Base-by-base conservation (phyloP, 2,113 vertebrate genomes). In the Macquaria australasica region DNA sequence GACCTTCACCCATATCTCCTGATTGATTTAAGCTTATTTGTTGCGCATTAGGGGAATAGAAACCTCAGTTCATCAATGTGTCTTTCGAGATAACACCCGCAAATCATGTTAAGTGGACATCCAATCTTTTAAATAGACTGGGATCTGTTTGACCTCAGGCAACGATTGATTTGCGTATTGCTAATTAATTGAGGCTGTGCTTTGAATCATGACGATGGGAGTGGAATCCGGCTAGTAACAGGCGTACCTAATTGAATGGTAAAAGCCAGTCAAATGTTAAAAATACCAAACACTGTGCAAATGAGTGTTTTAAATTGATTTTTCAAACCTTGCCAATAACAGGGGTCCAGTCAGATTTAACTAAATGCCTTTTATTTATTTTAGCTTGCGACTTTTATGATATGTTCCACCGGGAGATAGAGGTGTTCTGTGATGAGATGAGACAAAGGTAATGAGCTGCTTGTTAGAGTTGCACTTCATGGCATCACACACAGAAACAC, bases 111-210 rank as follows among this genome's bases (percentile, higher is more conserved):
- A 81, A 87, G 82, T 74, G 76, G 86, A 86, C 45, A 23, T 84
- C 84, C 79, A 87, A 87, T 91, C 87, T 86, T 77, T 89, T 77
- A 83, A 90, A 91, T 56, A 80, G 79, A 84, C 85, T 18, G 31
- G 15, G 50, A 87, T 86, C 83, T 70, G 59, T 76, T 92, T 88
- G 89, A 93, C 90, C 88, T 60, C 70, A 23, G 87, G 90, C 87
- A 28, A 8, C 73, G 14, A 92, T 92, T 92, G 87, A 93, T 90
- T 87, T 74, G 81, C 43, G 45, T 86, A 77, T 87, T 77, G 71
- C 77, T 88, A 91, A 90, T 93, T 88, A 90, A 94, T 92, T 84
- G 79, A 80, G 58, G 73, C 64, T 81, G 82, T 16, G 87, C 81
- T 88, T 76, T 72, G 84, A 86, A 83, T 89, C 60, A 53, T 5